Conservation (phyloP, 1,140 invertebrate species). For the Lutraria rhynchaena region DNA sequence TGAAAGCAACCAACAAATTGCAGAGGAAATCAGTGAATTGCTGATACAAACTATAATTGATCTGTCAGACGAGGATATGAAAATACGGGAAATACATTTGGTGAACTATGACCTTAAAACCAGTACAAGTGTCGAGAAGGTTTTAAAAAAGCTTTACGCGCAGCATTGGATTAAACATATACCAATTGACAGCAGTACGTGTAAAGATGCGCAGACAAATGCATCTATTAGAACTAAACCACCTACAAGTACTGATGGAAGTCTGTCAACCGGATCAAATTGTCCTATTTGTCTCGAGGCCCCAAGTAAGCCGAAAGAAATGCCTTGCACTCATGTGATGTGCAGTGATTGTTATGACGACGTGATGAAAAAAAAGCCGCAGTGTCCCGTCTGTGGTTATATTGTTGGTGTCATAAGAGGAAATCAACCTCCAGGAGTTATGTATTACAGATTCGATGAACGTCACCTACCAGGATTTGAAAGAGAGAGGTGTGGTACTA, state of each 20-base stretch:
- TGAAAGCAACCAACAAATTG: too few species aligned
- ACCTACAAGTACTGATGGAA: constrained; percentile 6
- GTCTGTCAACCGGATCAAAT: neutral
- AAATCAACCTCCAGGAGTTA: constrained; percentile 66
- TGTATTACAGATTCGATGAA: constrained; percentile 16
- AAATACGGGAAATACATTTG: too few species aligned
- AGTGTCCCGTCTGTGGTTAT: constrained; percentile 71
- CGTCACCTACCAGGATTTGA: constrained; percentile 62
- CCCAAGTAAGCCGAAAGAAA: constrained; percentile 50
- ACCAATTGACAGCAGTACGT: neutral
- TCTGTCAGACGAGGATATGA: too few species aligned
- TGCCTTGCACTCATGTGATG: constrained; percentile 66
- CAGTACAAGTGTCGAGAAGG: too few species aligned
- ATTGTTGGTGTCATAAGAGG: constrained; percentile 69
- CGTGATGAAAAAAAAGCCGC: constrained; percentile 54
- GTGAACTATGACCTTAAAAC: too few species aligned
- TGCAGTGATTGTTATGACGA: constrained; percentile 65
- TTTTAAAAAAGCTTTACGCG: too few species aligned
- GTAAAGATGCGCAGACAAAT: too few species aligned
- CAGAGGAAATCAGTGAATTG: too few species aligned
- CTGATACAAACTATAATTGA: too few species aligned
- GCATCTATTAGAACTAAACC: too few species aligned
- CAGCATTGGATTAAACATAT: neutral
- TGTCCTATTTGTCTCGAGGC: constrained; percentile 68
- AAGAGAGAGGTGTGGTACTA: constrained; percentile 24